Evolutionary conservation across 2,113 vertebrate genomes (phyloP).

Genomic region (Thalassarche chlororhynchos): DNA sequence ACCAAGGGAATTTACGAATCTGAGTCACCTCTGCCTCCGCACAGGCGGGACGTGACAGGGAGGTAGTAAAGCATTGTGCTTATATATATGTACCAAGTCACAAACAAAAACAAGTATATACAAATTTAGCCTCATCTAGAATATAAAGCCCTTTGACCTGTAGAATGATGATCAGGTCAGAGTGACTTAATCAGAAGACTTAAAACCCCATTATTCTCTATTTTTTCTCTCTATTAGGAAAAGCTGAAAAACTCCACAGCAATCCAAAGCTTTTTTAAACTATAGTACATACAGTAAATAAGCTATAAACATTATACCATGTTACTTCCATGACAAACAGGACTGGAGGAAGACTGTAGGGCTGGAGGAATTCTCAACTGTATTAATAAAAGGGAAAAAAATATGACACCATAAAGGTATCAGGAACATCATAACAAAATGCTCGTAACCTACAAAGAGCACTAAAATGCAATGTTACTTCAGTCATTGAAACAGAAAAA

Average conservation of each 20-base stretch:
- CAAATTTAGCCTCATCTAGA: neutral
- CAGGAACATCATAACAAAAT: neutral
- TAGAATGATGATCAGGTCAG: neutral
- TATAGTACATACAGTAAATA: neutral
- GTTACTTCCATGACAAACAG: neutral
- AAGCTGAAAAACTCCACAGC: neutral
- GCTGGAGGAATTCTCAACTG: neutral
- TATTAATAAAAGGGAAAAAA: neutral
- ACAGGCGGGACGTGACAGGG: too few relatives aligned
- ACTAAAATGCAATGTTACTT: neutral
- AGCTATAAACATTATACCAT: neutral
- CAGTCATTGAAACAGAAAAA: neutral
- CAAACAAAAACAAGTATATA: neutral
- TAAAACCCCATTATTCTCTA: neutral
- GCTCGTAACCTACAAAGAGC: neutral
- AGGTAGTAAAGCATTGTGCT: neutral
- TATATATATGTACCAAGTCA: neutral
- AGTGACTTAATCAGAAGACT: neutral
- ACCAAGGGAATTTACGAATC: too few relatives aligned
- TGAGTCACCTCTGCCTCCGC: too few relatives aligned
- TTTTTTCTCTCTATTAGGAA: neutral
- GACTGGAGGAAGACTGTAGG: neutral
- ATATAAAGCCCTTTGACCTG: neutral
- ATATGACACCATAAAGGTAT: neutral
- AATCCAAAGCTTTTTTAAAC: neutral